Conservation (phyloP, 2,888 invertebrate genomes). For the Unio pictorum region DNA sequence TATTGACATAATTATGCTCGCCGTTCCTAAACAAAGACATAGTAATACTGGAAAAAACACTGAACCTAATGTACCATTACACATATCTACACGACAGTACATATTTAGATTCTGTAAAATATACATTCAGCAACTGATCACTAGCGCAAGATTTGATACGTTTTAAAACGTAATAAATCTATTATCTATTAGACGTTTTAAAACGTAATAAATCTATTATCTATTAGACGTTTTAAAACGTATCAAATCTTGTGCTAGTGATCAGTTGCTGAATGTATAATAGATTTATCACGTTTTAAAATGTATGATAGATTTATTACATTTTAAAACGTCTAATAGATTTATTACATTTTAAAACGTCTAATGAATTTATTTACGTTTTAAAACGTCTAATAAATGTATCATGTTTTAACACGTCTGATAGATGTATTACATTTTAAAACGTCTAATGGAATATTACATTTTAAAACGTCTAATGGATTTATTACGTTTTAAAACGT, state of each 20-base stretch:
- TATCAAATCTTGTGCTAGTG: slow-evolving; percentile 3
- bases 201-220: background rate
- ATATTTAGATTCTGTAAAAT: slow-evolving; percentile 4
- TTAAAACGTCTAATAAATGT: too few species aligned
- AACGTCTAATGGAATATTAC: too few species aligned
- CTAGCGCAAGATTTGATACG: slow-evolving; percentile 2
- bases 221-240: background rate
- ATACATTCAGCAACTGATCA: slow-evolving; percentile 10
- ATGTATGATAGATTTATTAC: too few species aligned
- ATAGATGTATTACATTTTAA: too few species aligned
- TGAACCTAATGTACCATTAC: background rate
- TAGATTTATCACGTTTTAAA: too few species aligned
- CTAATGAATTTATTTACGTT: background rate
- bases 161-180: background rate
- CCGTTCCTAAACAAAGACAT: background rate
- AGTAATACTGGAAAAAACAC: background rate
- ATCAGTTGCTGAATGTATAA: slow-evolving; percentile 8
- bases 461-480: too few species aligned
- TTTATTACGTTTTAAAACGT: background rate
- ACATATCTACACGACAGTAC: background rate
- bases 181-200: too few species aligned
- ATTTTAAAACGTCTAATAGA: too few species aligned
- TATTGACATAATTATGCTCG: background rate
- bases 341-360: too few species aligned
- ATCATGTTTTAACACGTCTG: too few species aligned